Evolutionary conservation across 2,113 vertebrate species (phyloP).

Genomic region (Saguinus midas): DNA sequence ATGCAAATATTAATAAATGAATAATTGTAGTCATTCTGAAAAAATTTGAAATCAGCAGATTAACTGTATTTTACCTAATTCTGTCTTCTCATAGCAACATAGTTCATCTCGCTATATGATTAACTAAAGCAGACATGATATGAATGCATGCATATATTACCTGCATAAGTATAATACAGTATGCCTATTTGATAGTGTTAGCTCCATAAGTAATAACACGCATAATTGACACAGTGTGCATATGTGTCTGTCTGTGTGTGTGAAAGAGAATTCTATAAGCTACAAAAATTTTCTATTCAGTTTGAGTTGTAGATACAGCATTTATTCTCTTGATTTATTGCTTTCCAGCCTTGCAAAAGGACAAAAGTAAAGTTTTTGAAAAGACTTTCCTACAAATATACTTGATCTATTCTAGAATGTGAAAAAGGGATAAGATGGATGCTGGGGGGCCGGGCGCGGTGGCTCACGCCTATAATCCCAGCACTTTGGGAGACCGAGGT

Average conservation of each 20-base stretch:
- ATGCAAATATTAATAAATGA: neutral
- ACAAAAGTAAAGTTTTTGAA: constrained; percentile 7
- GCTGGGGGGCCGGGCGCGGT: neutral
- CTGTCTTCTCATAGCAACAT: neutral
- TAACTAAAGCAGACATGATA: neutral
- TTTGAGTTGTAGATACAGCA: neutral
- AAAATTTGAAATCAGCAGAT: constrained; percentile 13
- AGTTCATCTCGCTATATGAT: neutral
- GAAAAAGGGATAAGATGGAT: neutral
- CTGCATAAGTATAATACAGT: neutral
- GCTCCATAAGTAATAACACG: neutral
- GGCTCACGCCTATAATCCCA: too few species aligned
- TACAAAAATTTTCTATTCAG: neutral
- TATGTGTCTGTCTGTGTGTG: neutral
- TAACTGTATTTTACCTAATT: neutral
- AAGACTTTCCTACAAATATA: neutral
- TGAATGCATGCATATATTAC: neutral
- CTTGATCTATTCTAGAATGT: neutral
- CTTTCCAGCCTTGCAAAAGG: neutral
- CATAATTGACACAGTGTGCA: neutral
- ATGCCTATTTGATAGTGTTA: neutral
- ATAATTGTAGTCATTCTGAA: neutral
- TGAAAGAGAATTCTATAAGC: neutral
- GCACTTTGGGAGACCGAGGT: too few species aligned
- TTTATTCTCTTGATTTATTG: neutral